These are phyloP conservation scores for Disparrhopalites patrizii DNA, from an alignment of 2,888 invertebrate species.

Conservation along the genomic window DNA sequence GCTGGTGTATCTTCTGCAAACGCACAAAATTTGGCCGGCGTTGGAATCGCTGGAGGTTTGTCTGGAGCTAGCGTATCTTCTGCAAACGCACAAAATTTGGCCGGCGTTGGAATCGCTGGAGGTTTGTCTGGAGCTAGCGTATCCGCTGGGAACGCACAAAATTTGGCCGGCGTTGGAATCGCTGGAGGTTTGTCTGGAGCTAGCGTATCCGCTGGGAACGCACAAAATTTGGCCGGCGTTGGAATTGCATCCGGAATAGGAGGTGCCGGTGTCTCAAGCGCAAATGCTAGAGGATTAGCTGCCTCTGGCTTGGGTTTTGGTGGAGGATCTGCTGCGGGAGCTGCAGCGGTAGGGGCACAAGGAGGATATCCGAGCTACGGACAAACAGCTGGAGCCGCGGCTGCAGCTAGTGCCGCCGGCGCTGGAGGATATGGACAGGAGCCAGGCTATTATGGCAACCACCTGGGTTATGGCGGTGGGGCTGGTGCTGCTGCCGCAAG, in stretches of 20 bases:
- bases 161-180: no score
- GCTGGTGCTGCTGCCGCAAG: no score
- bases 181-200: not conserved
- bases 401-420: not conserved
- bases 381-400: not conserved
- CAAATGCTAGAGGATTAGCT: not conserved
- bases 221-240: no score
- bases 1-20: no score
- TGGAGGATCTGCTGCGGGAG: not conserved
- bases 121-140: no score
- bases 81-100: no score
- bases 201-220: not conserved
- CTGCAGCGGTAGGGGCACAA: not conserved
- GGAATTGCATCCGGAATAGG: not conserved
- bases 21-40: no score
- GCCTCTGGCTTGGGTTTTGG: not conserved
- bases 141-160: not conserved
- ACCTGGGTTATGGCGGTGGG: no score
- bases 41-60: no score
- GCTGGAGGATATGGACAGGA: not conserved
- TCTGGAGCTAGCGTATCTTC: no score
- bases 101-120: no score
- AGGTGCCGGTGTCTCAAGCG: not conserved
- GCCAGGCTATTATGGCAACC: no score
- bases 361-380: not conserved